Evolutionary conservation across 2,888 invertebrate species (phyloP), one percentile per base, ranked within the genome.

Genomic region (Stenoptilia bipunctidactyla): DNA sequence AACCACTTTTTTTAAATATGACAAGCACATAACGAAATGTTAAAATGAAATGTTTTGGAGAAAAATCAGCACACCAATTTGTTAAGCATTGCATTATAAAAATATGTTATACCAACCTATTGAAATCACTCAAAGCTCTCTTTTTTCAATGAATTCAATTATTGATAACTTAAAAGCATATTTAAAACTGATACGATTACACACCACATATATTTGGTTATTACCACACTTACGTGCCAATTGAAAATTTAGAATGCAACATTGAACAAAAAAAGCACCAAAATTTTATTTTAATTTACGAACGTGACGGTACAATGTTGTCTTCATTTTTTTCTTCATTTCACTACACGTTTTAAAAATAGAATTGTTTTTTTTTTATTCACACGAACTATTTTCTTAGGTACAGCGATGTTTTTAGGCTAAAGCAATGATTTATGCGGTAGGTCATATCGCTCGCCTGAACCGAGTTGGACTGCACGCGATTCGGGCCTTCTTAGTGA

Each of bases 371-470:
- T 43, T 45, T 38, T 42, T 45, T 15, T 9, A 8, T 20, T 20
- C 3, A 20, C 3, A 20, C 4, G 3, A 3, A 20, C 20, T 20
- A 20, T 5, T 5, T 3, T 3, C 8, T 20, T 3, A 20, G 20
- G 20, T 20, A 45, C 51, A 54, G 53, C 54, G 54, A 47, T 36
- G 46, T 51, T 46, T 43, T 42, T 48, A 50, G 56, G 55, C 59
- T 61, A 53, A 51, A 45, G 48, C 46, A 45, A 45, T 54, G 53
- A 52, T 50, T 49, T 42, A 52, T 61, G 63, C 61, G 62, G 68
- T 64, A 74, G 75, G 74, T 68, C 75, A 71, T 64, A 61, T 55
- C 79, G 66, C 63, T 50, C 45, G 55, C 62, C 60, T 59, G 58
- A 60, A 65, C 68, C 68, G 63, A 53, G 58, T 49, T 50, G 61